Percentiles rank a stretch among this genome's conserved stretches.
phyloP scores from a whole-genome alignment of 2,888 invertebrate species.

The Galerucella pusilla region DNA sequence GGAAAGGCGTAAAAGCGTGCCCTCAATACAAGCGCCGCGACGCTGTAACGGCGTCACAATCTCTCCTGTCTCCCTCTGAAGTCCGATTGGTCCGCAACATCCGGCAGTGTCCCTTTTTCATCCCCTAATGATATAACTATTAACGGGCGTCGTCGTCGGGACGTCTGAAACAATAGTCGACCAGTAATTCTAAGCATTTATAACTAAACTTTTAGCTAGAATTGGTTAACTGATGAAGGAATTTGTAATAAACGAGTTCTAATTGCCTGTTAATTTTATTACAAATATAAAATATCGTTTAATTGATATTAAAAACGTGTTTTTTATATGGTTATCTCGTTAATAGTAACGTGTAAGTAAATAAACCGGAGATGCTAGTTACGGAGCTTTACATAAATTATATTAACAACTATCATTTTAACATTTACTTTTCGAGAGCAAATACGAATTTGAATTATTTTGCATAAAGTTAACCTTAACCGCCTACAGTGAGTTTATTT shows the following conservation, averaged over 20 bases:
- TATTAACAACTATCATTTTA: constrained; percentile 6
- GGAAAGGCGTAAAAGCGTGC: constrained; percentile 35
- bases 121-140: constrained; percentile 46
- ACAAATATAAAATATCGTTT: neutral
- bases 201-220: too few relatives aligned
- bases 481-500: neutral
- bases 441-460: constrained; percentile 4
- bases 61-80: constrained; percentile 45
- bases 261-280: neutral
- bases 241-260: neutral
- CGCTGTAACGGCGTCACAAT: constrained; percentile 21
- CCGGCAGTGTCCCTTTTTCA: constrained; percentile 54
- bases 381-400: constrained; percentile 8
- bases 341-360: neutral
- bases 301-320: neutral
- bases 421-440: neutral
- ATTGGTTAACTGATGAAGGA: too few relatives aligned
- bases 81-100: constrained; percentile 58
- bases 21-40: constrained; percentile 23
- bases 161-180: constrained; percentile 52
- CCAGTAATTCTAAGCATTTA: too few relatives aligned
- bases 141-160: constrained; percentile 54
- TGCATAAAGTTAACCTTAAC: constrained; percentile 2
- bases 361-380: constrained; percentile 5
- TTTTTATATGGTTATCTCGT: neutral